These are phyloP conservation scores for Megalonaias nervosa DNA, from an alignment of 1,140 invertebrate genomes.

Conservation along the genomic window DNA sequence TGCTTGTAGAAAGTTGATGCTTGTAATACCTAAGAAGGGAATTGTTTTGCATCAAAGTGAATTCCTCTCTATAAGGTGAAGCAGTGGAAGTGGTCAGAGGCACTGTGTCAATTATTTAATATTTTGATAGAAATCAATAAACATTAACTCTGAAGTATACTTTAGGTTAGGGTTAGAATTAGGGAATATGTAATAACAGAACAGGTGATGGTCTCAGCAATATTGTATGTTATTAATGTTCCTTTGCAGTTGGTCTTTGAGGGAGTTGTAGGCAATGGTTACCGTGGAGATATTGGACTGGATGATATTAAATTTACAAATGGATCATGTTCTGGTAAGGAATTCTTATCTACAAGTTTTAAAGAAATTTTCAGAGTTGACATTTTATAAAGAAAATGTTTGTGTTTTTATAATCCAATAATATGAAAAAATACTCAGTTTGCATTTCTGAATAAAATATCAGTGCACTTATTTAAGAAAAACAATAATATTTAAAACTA, in stretches of 20 bases:
- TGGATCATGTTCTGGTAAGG: conserved; percentile 47
- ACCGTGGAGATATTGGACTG: conserved; percentile 57
- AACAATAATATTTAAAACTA: not conserved
- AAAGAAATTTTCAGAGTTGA: not conserved
- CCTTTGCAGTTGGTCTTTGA: conserved; percentile 77
- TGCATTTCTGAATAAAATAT: not conserved
- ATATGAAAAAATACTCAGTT: not conserved
- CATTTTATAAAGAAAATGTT: not conserved
- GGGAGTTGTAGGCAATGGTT: conserved; percentile 73
- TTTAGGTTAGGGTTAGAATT: not conserved
- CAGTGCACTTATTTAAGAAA: not conserved
- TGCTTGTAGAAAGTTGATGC: too few species aligned
- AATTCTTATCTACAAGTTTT: not conserved
- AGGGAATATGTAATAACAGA: not conserved
- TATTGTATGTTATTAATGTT: not conserved
- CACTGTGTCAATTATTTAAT: too few species aligned
- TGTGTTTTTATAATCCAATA: not conserved
- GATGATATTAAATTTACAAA: conserved; percentile 51
- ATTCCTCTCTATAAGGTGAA: too few species aligned
- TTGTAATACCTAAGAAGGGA: too few species aligned
- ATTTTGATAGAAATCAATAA: too few species aligned
- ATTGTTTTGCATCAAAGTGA: too few species aligned
- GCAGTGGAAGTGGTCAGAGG: too few species aligned
- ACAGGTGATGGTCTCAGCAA: not conserved
- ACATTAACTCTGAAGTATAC: too few species aligned